A percentile compares a stretch with the other conserved stretches of the same genome.
Conservation (phyloP, 2,888 invertebrate genomes). For the Thyatira batis region DNA sequence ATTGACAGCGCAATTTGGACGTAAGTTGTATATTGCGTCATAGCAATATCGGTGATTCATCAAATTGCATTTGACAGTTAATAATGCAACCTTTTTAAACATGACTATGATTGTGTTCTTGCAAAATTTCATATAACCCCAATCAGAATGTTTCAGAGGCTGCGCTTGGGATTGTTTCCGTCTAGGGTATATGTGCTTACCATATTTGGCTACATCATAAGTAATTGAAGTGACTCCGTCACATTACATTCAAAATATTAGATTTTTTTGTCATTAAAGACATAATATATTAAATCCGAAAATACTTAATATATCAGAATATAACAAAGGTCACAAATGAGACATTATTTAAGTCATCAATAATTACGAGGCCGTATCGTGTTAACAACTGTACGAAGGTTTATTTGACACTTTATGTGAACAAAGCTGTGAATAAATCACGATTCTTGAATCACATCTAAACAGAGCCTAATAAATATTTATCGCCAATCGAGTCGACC, state of each 20-base stretch:
- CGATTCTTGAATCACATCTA: conserved; percentile 37
- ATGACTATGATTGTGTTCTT: not conserved
- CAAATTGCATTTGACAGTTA: not conserved
- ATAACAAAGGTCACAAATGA: conserved; percentile 21
- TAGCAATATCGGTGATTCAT: not conserved
- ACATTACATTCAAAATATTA: no score
- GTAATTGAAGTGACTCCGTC: no score
- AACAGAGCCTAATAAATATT: conserved; percentile 29
- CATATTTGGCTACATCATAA: no score
- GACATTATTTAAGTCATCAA: conserved; percentile 19
- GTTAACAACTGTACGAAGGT: conserved; percentile 43
- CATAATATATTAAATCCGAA: no score
- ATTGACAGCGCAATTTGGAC: conserved; percentile 4
- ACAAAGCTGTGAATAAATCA: conserved; percentile 37
- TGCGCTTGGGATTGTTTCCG: no score
- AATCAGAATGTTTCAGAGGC: no score
- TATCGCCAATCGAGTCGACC: conserved; percentile 20
- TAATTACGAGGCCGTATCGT: conserved; percentile 33
- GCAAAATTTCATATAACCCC: not conserved
- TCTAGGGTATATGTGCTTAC: no score
- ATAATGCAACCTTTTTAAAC: not conserved
- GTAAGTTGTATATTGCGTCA: not conserved
- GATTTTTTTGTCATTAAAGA: no score
- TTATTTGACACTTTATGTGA: conserved; percentile 45
- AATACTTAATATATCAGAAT: conserved; percentile 3